A percentile compares a stretch with the other conserved stretches of the same genome.
phyloP scores from a whole-genome alignment of 1,140 invertebrate genomes.

The Lycorma delicatula region DNA sequence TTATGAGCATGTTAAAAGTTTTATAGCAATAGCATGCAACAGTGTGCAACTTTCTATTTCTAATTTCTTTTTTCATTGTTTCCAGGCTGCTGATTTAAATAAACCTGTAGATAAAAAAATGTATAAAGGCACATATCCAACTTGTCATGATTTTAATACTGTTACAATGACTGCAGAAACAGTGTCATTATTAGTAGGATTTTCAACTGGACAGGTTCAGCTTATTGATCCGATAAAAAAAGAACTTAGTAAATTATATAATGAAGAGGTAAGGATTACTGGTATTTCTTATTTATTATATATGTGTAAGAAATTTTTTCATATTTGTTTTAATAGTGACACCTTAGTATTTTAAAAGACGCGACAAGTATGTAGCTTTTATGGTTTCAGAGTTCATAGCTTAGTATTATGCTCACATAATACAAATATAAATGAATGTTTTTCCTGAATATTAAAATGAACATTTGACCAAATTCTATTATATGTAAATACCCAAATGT shows the following conservation, averaged over 20 bases:
- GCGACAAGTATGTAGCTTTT: too few relatives aligned
- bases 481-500: too few relatives aligned
- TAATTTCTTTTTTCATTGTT: background rate
- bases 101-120: constrained; percentile 96
- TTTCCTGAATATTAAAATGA: too few relatives aligned
- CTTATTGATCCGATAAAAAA: constrained; percentile 94
- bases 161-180: constrained; percentile 70
- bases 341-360: background rate
- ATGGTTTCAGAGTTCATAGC: too few relatives aligned
- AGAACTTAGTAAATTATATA: constrained; percentile 92
- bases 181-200: constrained; percentile 86
- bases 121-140: constrained; percentile 98
- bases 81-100: constrained; percentile 74
- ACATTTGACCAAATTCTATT: too few relatives aligned
- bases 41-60: too few relatives aligned
- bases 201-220: constrained; percentile 95
- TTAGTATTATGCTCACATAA: too few relatives aligned
- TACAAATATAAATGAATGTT: too few relatives aligned
- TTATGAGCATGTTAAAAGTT: too few relatives aligned
- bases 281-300: too few relatives aligned
- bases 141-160: constrained; percentile 97
- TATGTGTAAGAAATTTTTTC: constrained; percentile 4
- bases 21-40: too few relatives aligned
- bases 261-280: constrained; percentile 94
- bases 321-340: background rate